Conservation (phyloP, 2,888 invertebrate genomes). For the Cryptocephalus moraei region DNA sequence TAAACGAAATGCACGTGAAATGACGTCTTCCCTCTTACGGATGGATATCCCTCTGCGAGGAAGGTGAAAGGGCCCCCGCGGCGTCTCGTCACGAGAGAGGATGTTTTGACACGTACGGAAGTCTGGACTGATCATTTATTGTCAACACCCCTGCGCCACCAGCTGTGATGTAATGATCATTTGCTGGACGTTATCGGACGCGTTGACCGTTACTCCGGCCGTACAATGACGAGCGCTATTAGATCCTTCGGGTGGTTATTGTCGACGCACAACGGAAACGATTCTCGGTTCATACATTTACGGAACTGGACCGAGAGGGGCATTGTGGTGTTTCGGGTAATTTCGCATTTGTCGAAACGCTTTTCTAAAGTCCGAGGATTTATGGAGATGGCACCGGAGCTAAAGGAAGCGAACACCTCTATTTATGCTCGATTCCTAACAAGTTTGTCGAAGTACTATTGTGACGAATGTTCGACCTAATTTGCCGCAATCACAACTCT, state of each 20-base stretch:
- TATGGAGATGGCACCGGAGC: too few relatives aligned
- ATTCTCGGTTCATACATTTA: not conserved
- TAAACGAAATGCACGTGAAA: too few relatives aligned
- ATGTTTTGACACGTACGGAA: conserved; percentile 28
- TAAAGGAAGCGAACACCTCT: too few relatives aligned
- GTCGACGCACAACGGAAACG: not conserved
- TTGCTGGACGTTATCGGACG: too few relatives aligned
- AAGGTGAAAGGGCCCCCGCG: conserved; percentile 19
- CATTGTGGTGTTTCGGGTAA: too few relatives aligned
- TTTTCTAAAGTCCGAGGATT: too few relatives aligned
- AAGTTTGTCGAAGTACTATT: too few relatives aligned
- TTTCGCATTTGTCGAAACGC: too few relatives aligned
- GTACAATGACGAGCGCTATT: not conserved
- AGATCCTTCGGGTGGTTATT: not conserved
- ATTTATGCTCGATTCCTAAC: too few relatives aligned
- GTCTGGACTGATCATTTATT: conserved; percentile 28
- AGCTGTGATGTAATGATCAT: conserved; percentile 30
- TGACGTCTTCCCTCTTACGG: too few relatives aligned
- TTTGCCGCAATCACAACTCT: too few relatives aligned
- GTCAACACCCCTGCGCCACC: conserved; percentile 31
- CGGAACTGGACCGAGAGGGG: not conserved
- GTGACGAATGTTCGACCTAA: too few relatives aligned
- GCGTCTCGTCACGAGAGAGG: conserved; percentile 12
- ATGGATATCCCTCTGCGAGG: not conserved
- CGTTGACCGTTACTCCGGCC: conserved; percentile 4